These are phyloP conservation scores for Sitophilus oryzae DNA, from an alignment of 1,140 invertebrate genomes.

Conservation along the genomic window DNA sequence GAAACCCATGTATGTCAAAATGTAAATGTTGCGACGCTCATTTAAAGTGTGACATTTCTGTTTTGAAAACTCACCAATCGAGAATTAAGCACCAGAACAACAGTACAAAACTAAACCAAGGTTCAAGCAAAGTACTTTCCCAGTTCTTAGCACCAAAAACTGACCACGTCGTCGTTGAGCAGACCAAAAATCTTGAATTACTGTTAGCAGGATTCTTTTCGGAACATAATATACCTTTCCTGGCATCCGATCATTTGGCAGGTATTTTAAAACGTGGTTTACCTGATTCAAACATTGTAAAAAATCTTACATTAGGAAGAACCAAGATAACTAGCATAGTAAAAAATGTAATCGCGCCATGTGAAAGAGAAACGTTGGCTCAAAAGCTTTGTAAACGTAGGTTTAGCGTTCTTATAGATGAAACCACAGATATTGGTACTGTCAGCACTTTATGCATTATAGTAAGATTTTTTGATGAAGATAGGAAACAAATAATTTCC, in stretches of 20 bases:
- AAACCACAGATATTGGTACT: conserved; percentile 42
- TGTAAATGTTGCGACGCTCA: no score
- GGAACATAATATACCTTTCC: conserved; percentile 5
- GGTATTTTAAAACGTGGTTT: neutral
- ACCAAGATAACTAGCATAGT: conserved; percentile 4
- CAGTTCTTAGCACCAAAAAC: no score
- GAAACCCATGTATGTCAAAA: no score
- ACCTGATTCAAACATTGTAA: conserved; percentile 7
- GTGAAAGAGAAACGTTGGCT: neutral
- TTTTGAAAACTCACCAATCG: no score
- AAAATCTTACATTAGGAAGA: neutral
- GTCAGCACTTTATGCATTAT: conserved; percentile 21
- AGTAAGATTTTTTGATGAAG: conserved; percentile 27
- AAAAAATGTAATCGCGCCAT: neutral
- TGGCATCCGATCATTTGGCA: conserved; percentile 1
- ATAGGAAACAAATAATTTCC: neutral
- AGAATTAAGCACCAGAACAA: no score
- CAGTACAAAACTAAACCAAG: no score
- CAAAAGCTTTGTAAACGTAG: neutral
- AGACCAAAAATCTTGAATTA: neutral
- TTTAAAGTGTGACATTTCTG: no score
- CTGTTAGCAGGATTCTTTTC: neutral
- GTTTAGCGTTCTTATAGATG: conserved; percentile 43
- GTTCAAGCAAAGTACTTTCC: no score
- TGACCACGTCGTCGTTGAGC: no score